Evolutionary conservation across 2,113 vertebrate species (phyloP).

Genomic region (Corydoras sp.): DNA sequence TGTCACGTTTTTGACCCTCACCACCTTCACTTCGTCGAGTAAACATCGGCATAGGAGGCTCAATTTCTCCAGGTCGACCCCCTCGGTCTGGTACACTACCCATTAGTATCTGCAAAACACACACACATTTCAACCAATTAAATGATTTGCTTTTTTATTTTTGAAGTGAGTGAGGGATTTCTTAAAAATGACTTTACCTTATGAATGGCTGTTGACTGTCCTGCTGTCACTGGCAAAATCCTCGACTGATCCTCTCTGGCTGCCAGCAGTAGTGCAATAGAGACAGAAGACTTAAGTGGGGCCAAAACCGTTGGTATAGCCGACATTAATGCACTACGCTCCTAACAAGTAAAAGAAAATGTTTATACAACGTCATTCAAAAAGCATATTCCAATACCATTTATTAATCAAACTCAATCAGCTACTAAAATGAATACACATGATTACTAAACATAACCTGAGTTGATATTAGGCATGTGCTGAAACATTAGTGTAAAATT

Average conservation of each 20-base stretch:
- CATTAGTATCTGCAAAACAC: conserved; percentile 68
- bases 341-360: conserved; percentile 46
- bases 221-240: conserved; percentile 60
- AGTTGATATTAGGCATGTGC: too few relatives aligned
- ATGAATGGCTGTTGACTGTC: conserved; percentile 64
- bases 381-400: too few relatives aligned
- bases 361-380: neutral
- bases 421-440: too few relatives aligned
- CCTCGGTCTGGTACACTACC: conserved; percentile 79
- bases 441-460: too few relatives aligned
- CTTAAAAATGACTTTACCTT: conserved; percentile 59
- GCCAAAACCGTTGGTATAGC: conserved; percentile 49
- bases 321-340: conserved; percentile 49
- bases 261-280: conserved; percentile 69
- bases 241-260: conserved; percentile 72
- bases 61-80: conserved; percentile 78
- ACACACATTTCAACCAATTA: neutral
- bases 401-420: neutral
- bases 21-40: conserved; percentile 56
- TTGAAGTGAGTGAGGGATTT: neutral
- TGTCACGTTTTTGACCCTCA: conserved; percentile 37
- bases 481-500: too few relatives aligned
- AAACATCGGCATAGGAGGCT: conserved; percentile 79
- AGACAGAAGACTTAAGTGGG: conserved; percentile 51
- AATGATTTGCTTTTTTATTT: neutral